These are phyloP conservation scores for Pempheris klunzingeri DNA, from an alignment of 2,797 vertebrate genomes.

Conservation along the genomic window DNA sequence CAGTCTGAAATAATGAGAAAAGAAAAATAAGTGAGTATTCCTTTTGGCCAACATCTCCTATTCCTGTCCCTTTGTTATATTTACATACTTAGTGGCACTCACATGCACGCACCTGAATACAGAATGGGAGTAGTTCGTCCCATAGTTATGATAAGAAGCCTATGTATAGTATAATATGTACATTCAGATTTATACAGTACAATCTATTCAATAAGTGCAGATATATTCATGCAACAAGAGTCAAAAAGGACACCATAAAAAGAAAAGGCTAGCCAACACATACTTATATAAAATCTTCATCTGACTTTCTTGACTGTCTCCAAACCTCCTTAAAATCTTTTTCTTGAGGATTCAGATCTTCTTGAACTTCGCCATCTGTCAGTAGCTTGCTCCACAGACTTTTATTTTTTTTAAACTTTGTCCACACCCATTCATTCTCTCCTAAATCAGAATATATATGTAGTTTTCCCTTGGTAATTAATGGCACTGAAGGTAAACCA, in stretches of 20 bases:
- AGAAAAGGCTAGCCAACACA: conserved; percentile 73
- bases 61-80: conserved; percentile 62
- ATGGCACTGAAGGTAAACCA: conserved; percentile 62
- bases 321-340: conserved; percentile 51
- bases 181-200: conserved; percentile 90
- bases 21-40: conserved; percentile 71
- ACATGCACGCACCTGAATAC: conserved; percentile 84
- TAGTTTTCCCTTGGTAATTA: conserved; percentile 51
- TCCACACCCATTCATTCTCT: conserved; percentile 25
- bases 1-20: conserved; percentile 80
- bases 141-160: conserved; percentile 84
- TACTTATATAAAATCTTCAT: conserved; percentile 69
- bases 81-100: conserved; percentile 80
- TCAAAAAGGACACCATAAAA: conserved; percentile 78
- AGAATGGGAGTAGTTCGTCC: conserved; percentile 80
- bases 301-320: conserved; percentile 59
- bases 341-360: conserved; percentile 44
- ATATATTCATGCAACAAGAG: conserved; percentile 87
- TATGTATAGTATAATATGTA: conserved; percentile 88
- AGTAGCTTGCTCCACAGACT: conserved; percentile 38
- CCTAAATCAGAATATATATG: conserved; percentile 39
- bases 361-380: conserved; percentile 45
- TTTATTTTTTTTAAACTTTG: conserved; percentile 31
- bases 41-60: conserved; percentile 74
- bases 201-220: conserved; percentile 87